Conservation (phyloP, 2,888 invertebrate genomes). For the Mimumesa dahlbomi region DNA sequence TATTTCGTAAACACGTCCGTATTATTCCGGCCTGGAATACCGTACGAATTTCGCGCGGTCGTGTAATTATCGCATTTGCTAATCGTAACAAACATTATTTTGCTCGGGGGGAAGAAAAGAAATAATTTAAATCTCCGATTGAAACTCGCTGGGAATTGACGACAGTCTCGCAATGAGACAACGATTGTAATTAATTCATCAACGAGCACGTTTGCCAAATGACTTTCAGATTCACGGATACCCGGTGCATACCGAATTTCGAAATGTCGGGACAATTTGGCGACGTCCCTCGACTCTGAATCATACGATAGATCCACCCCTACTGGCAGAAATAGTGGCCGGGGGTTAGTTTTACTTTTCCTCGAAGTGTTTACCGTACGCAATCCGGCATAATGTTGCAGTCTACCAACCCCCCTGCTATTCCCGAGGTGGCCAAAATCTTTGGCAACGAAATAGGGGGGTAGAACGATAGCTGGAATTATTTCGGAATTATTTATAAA, state of each 20-base stretch:
- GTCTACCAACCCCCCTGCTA: conserved; percentile 24
- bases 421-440: conserved; percentile 32
- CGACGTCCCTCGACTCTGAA: conserved; percentile 30
- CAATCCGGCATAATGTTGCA: conserved; percentile 57
- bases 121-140: too few relatives aligned
- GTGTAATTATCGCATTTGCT: too few relatives aligned
- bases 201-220: neutral
- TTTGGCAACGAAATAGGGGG: conserved; percentile 42
- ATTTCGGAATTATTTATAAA: conserved; percentile 23
- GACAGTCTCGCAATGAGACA: too few relatives aligned
- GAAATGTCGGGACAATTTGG: conserved; percentile 37
- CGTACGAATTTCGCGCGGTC: too few relatives aligned
- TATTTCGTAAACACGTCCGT: neutral
- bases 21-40: too few relatives aligned
- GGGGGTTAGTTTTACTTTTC: conserved; percentile 53
- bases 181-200: neutral
- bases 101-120: too few relatives aligned
- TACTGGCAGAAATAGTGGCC: conserved; percentile 18
- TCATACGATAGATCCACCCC: conserved; percentile 20
- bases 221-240: neutral
- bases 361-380: conserved; percentile 59
- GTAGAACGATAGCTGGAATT: conserved; percentile 27
- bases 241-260: conserved; percentile 2
- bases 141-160: neutral
- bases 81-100: too few relatives aligned